Evolutionary conservation across 2,888 invertebrate genomes (phyloP).

Genomic region (Epirrhoe alternata): DNA sequence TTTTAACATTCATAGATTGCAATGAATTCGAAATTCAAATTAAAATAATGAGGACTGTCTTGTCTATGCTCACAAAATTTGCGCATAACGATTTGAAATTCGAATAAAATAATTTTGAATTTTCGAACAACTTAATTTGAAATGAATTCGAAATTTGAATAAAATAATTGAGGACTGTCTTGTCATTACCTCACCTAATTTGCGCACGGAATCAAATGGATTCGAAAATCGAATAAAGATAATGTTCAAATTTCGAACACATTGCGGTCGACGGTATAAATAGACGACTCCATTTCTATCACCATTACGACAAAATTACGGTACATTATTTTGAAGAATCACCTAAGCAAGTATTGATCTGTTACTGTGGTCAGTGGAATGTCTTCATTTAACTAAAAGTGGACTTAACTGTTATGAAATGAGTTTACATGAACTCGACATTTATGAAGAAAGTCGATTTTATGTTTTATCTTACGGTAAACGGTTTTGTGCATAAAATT

Average conservation of each 20-base stretch:
- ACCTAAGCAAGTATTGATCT: conserved; percentile 37
- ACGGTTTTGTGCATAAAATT: not conserved
- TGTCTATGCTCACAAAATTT: too few species aligned
- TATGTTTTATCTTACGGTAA: not conserved
- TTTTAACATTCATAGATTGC: too few species aligned
- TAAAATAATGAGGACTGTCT: too few species aligned
- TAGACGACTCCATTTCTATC: conserved; percentile 45
- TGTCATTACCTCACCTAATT: too few species aligned
- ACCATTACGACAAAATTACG: conserved; percentile 47
- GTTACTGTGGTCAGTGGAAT: conserved; percentile 44
- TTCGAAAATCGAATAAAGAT: too few species aligned
- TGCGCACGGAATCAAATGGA: too few species aligned
- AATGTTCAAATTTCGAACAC: conserved; percentile 23
- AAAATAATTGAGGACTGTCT: too few species aligned
- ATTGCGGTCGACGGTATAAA: conserved; percentile 27
- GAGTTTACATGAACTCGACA: not conserved
- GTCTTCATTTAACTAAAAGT: conserved; percentile 36
- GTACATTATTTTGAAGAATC: conserved; percentile 41
- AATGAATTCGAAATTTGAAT: too few species aligned
- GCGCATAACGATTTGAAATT: too few species aligned
- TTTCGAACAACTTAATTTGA: too few species aligned
- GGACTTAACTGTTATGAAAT: conserved; percentile 28
- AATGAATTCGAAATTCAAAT: too few species aligned
- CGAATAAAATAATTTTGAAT: not conserved
- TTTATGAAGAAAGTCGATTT: not conserved